Evolutionary conservation across 2,113 vertebrate species (phyloP), one percentile per base, ranked within the genome.

Genomic region (Saccopteryx leptura): DNA sequence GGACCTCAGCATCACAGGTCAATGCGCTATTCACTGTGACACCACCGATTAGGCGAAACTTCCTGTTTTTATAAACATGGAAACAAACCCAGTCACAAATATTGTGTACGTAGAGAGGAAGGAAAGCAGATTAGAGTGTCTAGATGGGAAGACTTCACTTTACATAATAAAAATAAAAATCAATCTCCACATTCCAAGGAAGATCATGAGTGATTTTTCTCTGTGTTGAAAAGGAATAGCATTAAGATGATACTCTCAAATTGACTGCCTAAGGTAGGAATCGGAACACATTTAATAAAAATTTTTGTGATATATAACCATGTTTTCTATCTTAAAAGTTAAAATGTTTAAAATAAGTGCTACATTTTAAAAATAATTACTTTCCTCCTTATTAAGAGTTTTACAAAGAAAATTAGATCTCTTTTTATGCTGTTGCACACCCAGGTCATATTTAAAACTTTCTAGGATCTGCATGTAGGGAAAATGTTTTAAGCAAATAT

Each of bases 271-370:
- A 61, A 9, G 4, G 11, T 60, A 78, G 87, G 46, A 93, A 92
- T 84, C 61, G 84, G 69, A 89, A 81, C 21, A 76, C 11, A n/a
- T 60, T 92, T 91, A 82, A 94, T 86, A 83, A 48, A 84, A 65
- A 69, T 81, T 90, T 90, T 86, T 93, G 60, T 84, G 48, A 94
- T 81, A 11, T 50, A 24, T 63, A 46, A 68, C 14, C 60, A 91
- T 91, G n/a, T 66, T 91, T 93, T 95, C 85, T 94, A 63, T 78
- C 50, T 94, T 58, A 71, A 86, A 74, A 9, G 28, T 76, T 93
- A 65, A 96, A 95, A 94, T 76, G 39, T 96, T 97, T 96, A 88
- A 97, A 96, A 81, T 71, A 88, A 95, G 39, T 93, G 75, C 48
- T 88, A 46, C 33, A 58, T 91, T 97, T 95, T 58, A 26, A 76